A percentile compares a stretch with the other conserved stretches of the same genome.
Conservation (phyloP, 2,113 vertebrate species). For the Cnemophilus loriae region DNA sequence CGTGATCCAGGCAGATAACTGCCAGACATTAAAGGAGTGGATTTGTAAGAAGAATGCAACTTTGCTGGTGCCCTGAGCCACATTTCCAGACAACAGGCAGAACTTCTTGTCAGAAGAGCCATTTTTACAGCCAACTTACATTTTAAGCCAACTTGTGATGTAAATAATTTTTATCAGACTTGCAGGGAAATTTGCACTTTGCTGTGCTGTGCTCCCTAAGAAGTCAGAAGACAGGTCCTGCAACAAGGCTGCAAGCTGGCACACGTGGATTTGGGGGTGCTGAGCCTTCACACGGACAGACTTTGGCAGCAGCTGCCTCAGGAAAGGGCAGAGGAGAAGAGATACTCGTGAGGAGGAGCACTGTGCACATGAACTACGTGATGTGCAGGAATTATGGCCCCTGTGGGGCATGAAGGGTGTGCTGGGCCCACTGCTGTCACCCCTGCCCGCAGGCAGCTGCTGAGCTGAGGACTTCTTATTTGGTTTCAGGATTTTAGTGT, state of each 20-base stretch:
- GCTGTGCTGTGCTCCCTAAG: neutral
- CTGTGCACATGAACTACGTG: neutral
- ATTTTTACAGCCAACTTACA: neutral
- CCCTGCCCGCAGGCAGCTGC: neutral
- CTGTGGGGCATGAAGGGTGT: neutral
- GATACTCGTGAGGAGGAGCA: neutral
- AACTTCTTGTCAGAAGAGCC: neutral
- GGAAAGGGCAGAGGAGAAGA: neutral
- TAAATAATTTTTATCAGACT: neutral
- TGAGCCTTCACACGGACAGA: neutral
- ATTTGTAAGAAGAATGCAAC: constrained; percentile 47
- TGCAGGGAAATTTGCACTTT: neutral
- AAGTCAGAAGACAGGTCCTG: neutral
- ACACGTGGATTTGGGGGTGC: neutral
- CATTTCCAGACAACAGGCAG: neutral
- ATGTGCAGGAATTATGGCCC: neutral
- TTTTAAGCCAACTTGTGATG: neutral
- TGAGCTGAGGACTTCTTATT: neutral
- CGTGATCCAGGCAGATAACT: neutral
- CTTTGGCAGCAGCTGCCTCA: neutral
- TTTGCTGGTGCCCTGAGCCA: neutral
- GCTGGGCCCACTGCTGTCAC: neutral
- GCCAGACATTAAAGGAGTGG: constrained; percentile 34
- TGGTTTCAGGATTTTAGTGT: neutral
- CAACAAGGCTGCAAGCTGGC: neutral